phyloP scores from a whole-genome alignment of 2,888 invertebrate genomes.

The Drosophila macrospina region DNA sequence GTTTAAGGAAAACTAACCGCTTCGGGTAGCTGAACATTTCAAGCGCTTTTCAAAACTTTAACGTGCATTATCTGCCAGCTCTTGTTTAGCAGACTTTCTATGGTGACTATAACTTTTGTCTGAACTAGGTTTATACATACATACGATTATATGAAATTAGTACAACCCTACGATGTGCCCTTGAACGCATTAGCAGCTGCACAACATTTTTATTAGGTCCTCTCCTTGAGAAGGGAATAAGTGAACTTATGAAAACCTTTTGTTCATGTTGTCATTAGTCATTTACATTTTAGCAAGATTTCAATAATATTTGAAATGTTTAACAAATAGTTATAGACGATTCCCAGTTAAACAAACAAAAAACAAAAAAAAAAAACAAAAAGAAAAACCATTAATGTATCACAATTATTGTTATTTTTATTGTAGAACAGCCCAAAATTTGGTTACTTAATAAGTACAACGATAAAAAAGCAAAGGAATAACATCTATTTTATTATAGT shows the following conservation, averaged over 20 bases:
- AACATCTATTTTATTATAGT: constrained; percentile 38
- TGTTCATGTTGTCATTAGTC: constrained; percentile 12
- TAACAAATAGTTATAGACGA: constrained; percentile 11
- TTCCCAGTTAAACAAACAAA: constrained; percentile 2
- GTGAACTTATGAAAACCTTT: constrained; percentile 26
- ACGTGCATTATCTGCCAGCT: constrained; percentile 70
- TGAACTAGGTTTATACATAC: constrained; percentile 62
- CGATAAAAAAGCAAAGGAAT: constrained; percentile 47
- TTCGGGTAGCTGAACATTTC: constrained; percentile 24
- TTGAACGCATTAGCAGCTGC: constrained; percentile 58
- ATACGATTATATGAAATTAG: constrained; percentile 43
- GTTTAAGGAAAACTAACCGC: constrained; percentile 32
- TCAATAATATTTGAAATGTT: constrained; percentile 25
- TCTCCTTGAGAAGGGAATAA: constrained; percentile 43
- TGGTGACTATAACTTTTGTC: constrained; percentile 62
- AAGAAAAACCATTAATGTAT: no score
- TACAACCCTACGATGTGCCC: constrained; percentile 65
- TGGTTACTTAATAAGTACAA: constrained; percentile 52
- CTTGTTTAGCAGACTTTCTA: constrained; percentile 55
- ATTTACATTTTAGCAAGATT: constrained; percentile 17
- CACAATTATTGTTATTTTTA: constrained; percentile 10
- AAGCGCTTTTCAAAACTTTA: constrained; percentile 51
- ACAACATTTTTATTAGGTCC: constrained; percentile 54
- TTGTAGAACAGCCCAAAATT: constrained; percentile 16
- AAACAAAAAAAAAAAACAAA: no score